Percentiles rank a stretch among this genome's conserved stretches.
Evolutionary conservation across 64 coral and sea anemone genomes (phyloP).

Genomic region (Stichodactyla helianthus): DNA sequence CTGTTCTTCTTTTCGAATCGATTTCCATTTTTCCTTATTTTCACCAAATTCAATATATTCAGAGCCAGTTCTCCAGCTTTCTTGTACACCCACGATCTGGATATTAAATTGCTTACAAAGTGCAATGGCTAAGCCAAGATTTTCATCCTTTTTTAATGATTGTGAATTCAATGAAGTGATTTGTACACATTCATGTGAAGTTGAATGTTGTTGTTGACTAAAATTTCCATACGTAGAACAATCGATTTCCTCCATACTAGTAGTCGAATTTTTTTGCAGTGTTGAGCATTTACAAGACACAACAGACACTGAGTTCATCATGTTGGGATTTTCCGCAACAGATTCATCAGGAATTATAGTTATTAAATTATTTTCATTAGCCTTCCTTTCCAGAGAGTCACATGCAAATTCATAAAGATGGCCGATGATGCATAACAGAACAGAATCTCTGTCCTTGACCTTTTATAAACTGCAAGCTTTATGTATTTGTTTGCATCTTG

Average conservation of each 20-base stretch:
- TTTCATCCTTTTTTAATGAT: background rate
- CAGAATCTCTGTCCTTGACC: too few relatives aligned
- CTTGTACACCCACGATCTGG: background rate
- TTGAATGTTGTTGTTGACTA: background rate
- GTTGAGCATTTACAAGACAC: background rate
- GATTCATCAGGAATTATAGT: too few relatives aligned
- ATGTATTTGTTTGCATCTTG: too few relatives aligned
- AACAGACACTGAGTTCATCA: too few relatives aligned
- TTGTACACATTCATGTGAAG: background rate
- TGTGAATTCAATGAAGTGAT: background rate
- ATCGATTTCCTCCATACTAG: background rate
- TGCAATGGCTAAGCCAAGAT: background rate
- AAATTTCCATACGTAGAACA: too few relatives aligned
- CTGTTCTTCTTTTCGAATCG: background rate
- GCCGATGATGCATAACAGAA: too few relatives aligned
- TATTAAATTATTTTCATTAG: too few relatives aligned
- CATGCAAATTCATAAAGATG: too few relatives aligned
- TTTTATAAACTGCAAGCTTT: too few relatives aligned
- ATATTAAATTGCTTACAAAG: background rate
- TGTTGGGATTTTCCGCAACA: too few relatives aligned
- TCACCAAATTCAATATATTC: background rate
- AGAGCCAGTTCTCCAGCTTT: background rate
- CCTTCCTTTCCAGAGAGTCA: too few relatives aligned
- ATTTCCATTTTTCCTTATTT: background rate
- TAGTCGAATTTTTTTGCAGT: background rate